Percentiles rank a stretch among this genome's conserved stretches.
Conservation (phyloP, 1,140 invertebrate species). For the Drosophila varians region DNA sequence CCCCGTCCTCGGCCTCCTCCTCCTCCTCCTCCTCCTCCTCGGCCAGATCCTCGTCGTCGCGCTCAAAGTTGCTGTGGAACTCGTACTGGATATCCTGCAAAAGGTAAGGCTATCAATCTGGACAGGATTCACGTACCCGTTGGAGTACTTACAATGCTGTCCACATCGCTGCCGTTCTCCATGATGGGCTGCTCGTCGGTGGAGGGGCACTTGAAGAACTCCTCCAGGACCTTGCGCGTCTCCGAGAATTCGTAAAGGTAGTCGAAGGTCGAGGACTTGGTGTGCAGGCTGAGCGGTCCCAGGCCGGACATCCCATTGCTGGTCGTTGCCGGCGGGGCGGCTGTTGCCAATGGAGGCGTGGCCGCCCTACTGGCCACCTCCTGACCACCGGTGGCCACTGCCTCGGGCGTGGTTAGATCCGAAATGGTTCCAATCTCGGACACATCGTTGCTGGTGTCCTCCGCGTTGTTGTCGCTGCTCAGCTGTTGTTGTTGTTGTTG, state of each 20-base stretch:
- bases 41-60: constrained; percentile 72
- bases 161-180: constrained; percentile 78
- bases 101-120: not conserved
- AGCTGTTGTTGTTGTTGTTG: constrained; percentile 3
- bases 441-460: constrained; percentile 83
- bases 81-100: constrained; percentile 81
- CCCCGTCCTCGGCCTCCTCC: constrained; percentile 65
- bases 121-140: too few species aligned
- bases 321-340: constrained; percentile 26
- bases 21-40: constrained; percentile 75
- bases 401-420: constrained; percentile 77
- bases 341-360: constrained; percentile 4
- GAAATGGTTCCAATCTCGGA: constrained; percentile 83
- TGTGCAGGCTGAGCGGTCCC: constrained; percentile 81
- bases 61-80: constrained; percentile 78
- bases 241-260: constrained; percentile 96
- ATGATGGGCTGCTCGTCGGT: constrained; percentile 70
- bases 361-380: constrained; percentile 27
- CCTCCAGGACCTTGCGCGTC: constrained; percentile 95
- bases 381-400: constrained; percentile 19
- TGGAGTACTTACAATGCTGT: constrained; percentile 73
- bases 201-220: constrained; percentile 93
- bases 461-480: constrained; percentile 76
- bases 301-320: not conserved
- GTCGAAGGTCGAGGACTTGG: constrained; percentile 89